These are phyloP conservation scores for Drosophila kokeensis DNA, from an alignment of 2,888 invertebrate species.

Conservation along the genomic window DNA sequence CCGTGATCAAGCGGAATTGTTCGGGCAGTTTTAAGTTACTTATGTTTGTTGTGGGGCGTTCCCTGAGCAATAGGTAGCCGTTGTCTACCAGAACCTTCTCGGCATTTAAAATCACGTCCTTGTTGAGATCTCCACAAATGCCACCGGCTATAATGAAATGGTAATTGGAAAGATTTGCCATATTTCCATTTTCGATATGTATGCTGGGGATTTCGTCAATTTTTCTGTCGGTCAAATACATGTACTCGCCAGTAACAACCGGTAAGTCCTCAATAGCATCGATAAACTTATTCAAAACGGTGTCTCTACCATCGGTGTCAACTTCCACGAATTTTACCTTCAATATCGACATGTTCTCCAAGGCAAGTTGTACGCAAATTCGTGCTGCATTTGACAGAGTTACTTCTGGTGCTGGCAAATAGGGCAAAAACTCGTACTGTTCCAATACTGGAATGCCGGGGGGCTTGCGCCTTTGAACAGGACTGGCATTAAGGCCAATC, in stretches of 20 bases:
- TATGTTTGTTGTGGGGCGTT: constrained; percentile 86
- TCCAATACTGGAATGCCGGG: constrained; percentile 92
- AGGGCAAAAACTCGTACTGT: constrained; percentile 90
- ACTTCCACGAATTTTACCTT: constrained; percentile 88
- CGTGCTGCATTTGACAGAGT: constrained; percentile 86
- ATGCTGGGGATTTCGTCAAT: constrained; percentile 85
- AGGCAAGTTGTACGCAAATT: constrained; percentile 88
- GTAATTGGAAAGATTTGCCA: constrained; percentile 84
- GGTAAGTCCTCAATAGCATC: constrained; percentile 89
- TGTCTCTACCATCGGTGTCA: constrained; percentile 86
- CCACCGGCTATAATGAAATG: constrained; percentile 79
- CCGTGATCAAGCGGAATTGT: constrained; percentile 74
- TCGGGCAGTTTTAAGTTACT: constrained; percentile 65
- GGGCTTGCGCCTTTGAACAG: constrained; percentile 89
- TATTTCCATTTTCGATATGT: constrained; percentile 88
- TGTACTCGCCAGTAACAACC: constrained; percentile 88
- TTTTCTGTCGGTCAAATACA: constrained; percentile 85
- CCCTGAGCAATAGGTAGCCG: constrained; percentile 88
- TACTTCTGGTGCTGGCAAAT: constrained; percentile 83
- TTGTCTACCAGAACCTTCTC: constrained; percentile 86
- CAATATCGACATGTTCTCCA: constrained; percentile 89
- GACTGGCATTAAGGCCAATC: constrained; percentile 90
- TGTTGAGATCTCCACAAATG: constrained; percentile 58
- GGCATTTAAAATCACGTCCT: constrained; percentile 85
- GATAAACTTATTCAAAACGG: constrained; percentile 86